phyloP scores from a whole-genome alignment of 2,113 vertebrate genomes.

The Grus americana region DNA sequence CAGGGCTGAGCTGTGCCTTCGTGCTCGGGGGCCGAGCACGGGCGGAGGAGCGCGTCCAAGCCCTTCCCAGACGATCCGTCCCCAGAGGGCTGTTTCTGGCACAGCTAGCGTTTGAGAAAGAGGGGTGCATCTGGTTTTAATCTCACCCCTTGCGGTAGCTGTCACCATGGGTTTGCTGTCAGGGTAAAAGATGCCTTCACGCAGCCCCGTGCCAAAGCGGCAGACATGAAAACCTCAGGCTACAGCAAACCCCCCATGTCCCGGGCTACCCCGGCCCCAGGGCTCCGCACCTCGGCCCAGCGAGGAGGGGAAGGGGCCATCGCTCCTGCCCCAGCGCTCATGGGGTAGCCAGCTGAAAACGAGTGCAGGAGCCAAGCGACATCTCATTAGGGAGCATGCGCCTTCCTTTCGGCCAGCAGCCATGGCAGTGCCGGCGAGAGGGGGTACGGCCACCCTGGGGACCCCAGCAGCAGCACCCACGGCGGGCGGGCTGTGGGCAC shows the following conservation, averaged over 20 bases:
- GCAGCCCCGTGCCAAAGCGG: slow-evolving; percentile 1
- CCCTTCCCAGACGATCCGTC: neutral
- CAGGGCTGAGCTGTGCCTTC: fast-evolving
- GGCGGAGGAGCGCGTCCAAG: neutral
- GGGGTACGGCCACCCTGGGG: fast-evolving
- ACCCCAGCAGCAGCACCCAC: neutral
- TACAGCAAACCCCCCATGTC: neutral
- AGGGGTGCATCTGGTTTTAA: slow-evolving; percentile 68
- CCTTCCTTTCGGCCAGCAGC: neutral
- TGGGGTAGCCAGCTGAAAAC: neutral
- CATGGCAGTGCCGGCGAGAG: fast-evolving
- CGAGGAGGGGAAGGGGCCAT: fast-evolving
- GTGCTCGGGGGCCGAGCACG: neutral
- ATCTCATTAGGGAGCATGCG: fast-evolving
- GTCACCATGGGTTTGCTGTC: slow-evolving; percentile 65
- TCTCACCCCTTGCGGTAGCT: slow-evolving; percentile 55
- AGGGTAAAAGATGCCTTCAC: slow-evolving; percentile 50
- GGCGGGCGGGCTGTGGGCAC: fast-evolving
- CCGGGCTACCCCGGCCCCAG: neutral
- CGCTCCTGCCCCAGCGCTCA: fast-evolving
- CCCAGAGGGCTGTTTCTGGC: slow-evolving; percentile 30
- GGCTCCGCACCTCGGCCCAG: neutral
- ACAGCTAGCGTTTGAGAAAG: neutral
- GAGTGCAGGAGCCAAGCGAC: fast-evolving
- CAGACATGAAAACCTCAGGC: slow-evolving; percentile 7